Base-by-base conservation (phyloP, 2,113 vertebrate genomes). In the Corythaixoides concolor region DNA sequence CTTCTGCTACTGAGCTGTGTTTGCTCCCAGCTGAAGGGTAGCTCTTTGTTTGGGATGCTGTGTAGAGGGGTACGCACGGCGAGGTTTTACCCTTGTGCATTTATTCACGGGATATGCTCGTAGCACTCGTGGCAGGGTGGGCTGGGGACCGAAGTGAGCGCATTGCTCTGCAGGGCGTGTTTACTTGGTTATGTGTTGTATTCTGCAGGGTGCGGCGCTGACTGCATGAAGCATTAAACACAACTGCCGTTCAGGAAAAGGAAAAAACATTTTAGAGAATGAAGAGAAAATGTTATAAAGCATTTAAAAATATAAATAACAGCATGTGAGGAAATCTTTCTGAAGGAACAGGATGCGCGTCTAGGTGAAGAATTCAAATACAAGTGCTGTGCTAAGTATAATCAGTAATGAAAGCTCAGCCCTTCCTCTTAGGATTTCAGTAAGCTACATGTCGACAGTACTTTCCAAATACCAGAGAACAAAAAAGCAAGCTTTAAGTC, bases 251-350 rank as follows among this genome's bases (percentile, higher is more conserved):
- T 92, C 94, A 94, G 95, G 95, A 96, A 96, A 94, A 95, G 94
- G 94, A 96, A 97, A 90, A 96, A 96, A 94, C 74, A 92, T 47
- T 76, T 72, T 58, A 78, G 86, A 96, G 95, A 97, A 96, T 93
- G 94, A 93, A 95, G 56, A 92, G 85, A 90, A 94, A 96, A 97
- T 56, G 92, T 59, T 94, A 83, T 22, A 96, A 95, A 85, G 83
- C 72, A 55, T 83, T 94, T 30, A 75, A 94, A 96, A 95, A 82
- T 91, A 96, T 89, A 93, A 96, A 96, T 96, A 96, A 93, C 89
- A 50, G 89, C 32, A 21, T 89, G 67, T 83, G 94, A 96, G 90
- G 93, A 97, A 97, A 58, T 93, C 37, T 85, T 60, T 91, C 68
- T 85, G 69, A 80, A 68, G 81, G 74, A 92, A 94, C 90, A 94